A percentile compares a stretch with the other conserved stretches of the same genome.
phyloP scores from a whole-genome alignment of 1,140 invertebrate species.

The Sarcophaga peregrina region DNA sequence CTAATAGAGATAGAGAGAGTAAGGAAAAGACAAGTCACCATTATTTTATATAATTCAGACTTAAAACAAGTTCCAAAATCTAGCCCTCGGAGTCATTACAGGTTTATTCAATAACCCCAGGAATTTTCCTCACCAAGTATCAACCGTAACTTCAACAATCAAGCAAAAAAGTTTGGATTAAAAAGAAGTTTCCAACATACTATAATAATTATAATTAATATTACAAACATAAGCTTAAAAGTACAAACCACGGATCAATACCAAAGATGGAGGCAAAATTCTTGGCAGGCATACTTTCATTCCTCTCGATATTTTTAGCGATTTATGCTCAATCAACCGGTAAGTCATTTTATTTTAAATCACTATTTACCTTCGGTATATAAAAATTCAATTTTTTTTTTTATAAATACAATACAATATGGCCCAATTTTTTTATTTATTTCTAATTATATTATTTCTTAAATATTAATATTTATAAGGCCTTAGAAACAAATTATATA shows the following conservation, averaged over 20 bases:
- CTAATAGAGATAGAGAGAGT: background rate
- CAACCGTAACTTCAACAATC: constrained; percentile 44
- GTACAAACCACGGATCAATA: constrained; percentile 64
- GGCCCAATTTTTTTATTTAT: background rate
- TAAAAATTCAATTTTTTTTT: no score
- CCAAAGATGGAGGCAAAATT: constrained; percentile 67
- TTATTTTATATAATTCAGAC: background rate
- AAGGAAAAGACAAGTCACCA: background rate
- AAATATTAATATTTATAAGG: no score
- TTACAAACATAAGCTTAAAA: constrained; percentile 45
- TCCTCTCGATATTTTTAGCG: constrained; percentile 67
- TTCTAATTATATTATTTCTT: background rate
- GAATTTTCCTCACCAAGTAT: constrained; percentile 51
- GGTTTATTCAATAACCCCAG: constrained; percentile 49
- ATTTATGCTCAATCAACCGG: constrained; percentile 65
- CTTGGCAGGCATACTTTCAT: constrained; percentile 66
- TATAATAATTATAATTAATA: constrained; percentile 45
- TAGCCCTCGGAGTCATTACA: background rate
- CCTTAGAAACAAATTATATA: no score
- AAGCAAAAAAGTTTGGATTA: constrained; percentile 51
- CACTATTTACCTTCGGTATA: no score
- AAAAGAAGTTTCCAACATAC: constrained; percentile 46
- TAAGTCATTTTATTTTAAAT: constrained; percentile 50
- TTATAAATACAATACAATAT: background rate
- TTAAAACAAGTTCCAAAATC: background rate